These are phyloP conservation scores for Baronia brevicornis DNA, from an alignment of 2,888 invertebrate genomes.

Conservation along the genomic window DNA sequence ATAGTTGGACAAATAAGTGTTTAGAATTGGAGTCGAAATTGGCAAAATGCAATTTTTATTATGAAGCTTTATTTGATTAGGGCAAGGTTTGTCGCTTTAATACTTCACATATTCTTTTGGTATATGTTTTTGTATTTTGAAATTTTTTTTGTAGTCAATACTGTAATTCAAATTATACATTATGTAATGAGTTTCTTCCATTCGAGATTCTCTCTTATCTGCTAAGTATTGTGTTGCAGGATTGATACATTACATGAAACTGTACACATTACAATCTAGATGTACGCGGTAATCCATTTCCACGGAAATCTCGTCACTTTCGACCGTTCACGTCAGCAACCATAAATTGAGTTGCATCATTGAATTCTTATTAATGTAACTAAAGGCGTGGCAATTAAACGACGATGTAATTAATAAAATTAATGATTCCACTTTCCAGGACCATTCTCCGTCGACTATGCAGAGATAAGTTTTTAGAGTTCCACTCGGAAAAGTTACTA, in stretches of 20 bases:
- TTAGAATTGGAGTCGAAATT: no score
- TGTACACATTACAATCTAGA: conserved; percentile 6
- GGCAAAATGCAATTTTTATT: no score
- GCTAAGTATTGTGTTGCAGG: neutral
- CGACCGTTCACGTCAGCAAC: conserved; percentile 32
- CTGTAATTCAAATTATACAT: no score
- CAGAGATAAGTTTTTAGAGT: conserved; percentile 3
- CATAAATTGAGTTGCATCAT: conserved; percentile 45
- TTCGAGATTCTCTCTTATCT: no score
- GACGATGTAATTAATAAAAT: conserved; percentile 45
- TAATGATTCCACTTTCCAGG: conserved; percentile 40
- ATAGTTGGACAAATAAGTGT: no score
- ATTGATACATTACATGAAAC: neutral
- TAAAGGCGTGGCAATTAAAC: conserved; percentile 48
- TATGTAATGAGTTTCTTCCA: no score
- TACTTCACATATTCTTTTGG: no score
- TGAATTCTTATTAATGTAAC: conserved; percentile 45
- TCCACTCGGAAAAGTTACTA: no score
- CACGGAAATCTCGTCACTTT: conserved; percentile 30
- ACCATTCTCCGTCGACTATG: conserved; percentile 17
- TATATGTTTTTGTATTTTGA: no score
- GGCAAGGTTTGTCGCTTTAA: no score
- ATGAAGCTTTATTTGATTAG: no score
- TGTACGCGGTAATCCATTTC: conserved; percentile 14
- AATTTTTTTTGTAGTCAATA: no score